phyloP scores from a whole-genome alignment of 2,113 vertebrate species.

The Plecotus auritus region DNA sequence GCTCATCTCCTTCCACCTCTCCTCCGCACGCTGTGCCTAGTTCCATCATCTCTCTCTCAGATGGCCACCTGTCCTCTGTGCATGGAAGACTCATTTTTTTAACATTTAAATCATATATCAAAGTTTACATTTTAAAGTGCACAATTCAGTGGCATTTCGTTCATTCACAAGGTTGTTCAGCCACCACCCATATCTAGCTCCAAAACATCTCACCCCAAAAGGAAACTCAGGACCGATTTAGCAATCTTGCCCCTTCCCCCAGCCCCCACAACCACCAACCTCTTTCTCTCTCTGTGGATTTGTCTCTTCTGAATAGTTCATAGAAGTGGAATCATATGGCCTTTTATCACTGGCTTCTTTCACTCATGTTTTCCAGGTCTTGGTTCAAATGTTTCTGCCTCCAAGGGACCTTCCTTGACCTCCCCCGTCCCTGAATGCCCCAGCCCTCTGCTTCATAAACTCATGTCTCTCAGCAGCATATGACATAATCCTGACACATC shows the following conservation, averaged over 20 bases:
- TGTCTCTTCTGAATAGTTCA: background rate
- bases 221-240: background rate
- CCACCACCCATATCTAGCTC: background rate
- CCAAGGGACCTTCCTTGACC: background rate
- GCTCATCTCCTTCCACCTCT: background rate
- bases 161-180: background rate
- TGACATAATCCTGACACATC: background rate
- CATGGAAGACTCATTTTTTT: background rate
- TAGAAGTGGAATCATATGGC: no score
- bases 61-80: fast-evolving
- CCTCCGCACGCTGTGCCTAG: fast-evolving
- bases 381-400: background rate
- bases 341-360: background rate
- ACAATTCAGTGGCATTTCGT: background rate
- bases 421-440: background rate
- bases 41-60: background rate
- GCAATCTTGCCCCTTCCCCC: background rate
- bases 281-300: background rate
- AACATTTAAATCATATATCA: background rate
- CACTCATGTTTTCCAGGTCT: background rate
- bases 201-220: background rate
- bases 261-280: background rate
- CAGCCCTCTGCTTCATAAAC: background rate
- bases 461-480: background rate
- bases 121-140: background rate